Base-by-base conservation (phyloP, 2,113 vertebrate genomes). In the Lucifuga dentata region DNA sequence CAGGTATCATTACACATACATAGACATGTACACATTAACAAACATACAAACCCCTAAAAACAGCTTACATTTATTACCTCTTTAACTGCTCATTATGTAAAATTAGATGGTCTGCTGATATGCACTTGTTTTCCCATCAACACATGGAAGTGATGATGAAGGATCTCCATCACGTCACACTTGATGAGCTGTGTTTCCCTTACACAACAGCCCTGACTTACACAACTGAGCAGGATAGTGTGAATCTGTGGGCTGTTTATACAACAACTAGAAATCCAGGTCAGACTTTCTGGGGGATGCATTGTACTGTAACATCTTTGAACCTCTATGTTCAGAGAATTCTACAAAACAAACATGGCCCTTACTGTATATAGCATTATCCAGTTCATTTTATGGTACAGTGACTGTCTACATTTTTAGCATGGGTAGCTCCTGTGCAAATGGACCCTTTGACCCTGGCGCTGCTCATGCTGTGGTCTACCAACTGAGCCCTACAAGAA, bases 241-340 rank as follows among this genome's bases (percentile, higher is more conserved):
- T 77, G 73, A 69, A 53, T 49, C 56, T 76, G 71, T 9, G 5
- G 72, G 66, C 63, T 88, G 89, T 87, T 85, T 83, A 73, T 71
- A 53, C 77, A 79, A 81, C 75, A 81, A 73, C 68, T 71, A 32
- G 35, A 84, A n/a, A 89, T 84, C 41, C 80, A 79, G 81, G 85
- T 84, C 85, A 88, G 60, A 49, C 35, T 57, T 78, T 83, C 60
- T 68, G 67, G 24, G 51, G 51, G 35, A 19, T 56, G 8, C 81
- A 17, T 76, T 80, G 51, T 61, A 63, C 13, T 58, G 65, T 78
- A 72, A 71, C 29, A 73, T 66, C 63, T 83, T 78, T 73, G 46
- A 81, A 77, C 67, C 65, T 43, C 32, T 0, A 13, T 26, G 21
- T 58, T 50, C 23, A 19, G 39, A 17, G 11, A 40, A 53, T 44